Evolutionary conservation across 2,797 vertebrate species (phyloP).

Genomic region (Crocodylus rhombifer): DNA sequence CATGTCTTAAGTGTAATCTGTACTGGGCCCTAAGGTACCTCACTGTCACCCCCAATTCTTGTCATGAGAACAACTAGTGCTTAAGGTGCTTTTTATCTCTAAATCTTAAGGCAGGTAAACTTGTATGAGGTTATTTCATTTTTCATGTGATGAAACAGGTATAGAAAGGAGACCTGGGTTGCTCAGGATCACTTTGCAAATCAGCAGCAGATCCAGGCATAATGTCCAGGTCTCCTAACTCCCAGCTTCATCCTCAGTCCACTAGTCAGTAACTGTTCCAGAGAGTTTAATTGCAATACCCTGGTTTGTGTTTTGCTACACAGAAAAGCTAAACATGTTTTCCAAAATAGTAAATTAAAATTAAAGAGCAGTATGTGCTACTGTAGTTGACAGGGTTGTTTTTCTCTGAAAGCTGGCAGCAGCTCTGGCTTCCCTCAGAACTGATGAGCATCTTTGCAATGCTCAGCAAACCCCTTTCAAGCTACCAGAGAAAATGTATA

Average conservation of each 20-base stretch:
- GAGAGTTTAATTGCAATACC: conserved; percentile 38
- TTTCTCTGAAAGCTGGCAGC: background rate
- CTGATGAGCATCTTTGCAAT: background rate
- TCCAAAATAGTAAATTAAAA: conserved; percentile 18
- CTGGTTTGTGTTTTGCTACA: conserved; percentile 10
- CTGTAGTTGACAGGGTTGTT: background rate
- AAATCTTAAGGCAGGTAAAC: background rate
- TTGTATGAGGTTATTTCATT: background rate
- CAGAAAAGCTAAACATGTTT: background rate
- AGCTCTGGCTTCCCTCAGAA: background rate
- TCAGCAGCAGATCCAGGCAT: conserved; percentile 12
- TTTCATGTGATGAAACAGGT: background rate
- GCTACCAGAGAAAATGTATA: background rate
- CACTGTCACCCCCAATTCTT: background rate
- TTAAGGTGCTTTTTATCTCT: background rate
- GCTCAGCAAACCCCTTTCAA: background rate
- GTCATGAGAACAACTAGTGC: background rate
- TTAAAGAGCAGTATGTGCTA: background rate
- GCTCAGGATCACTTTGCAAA: background rate
- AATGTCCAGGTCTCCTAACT: conserved; percentile 17
- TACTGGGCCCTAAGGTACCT: background rate
- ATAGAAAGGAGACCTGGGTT: background rate
- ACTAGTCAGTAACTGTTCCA: conserved; percentile 20
- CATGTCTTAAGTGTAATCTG: too few species aligned
- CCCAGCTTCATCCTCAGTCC: background rate